phyloP scores from a whole-genome alignment of 2,113 vertebrate genomes.

The Campylorhamphus procurvoides region DNA sequence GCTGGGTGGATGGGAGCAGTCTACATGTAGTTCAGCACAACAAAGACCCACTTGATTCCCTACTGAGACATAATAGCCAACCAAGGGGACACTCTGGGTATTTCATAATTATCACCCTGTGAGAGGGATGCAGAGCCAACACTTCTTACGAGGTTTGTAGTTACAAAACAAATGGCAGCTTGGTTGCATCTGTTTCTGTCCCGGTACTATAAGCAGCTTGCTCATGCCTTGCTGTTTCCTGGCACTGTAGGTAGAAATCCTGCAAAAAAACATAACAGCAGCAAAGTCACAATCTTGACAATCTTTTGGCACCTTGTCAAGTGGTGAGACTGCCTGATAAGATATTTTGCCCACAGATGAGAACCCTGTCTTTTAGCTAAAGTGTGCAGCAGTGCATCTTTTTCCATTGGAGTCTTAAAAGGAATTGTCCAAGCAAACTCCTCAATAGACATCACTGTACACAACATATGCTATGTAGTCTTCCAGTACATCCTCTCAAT shows the following conservation, averaged over 20 bases:
- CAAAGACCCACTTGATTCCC: constrained; percentile 45
- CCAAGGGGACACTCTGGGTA: constrained; percentile 50
- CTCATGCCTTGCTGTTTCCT: background rate
- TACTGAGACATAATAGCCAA: background rate
- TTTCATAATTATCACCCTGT: background rate
- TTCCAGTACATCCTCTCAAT: background rate
- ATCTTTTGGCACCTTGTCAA: background rate
- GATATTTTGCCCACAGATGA: background rate
- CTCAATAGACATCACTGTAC: background rate
- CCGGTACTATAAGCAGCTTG: background rate
- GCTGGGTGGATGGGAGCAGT: background rate
- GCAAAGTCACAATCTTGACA: background rate
- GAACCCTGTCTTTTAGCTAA: background rate
- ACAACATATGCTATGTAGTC: background rate
- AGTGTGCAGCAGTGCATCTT: background rate
- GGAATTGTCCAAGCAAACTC: background rate
- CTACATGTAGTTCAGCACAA: constrained; percentile 37
- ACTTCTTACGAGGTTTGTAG: background rate
- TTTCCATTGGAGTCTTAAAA: background rate
- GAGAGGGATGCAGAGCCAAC: background rate
- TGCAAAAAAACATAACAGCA: background rate
- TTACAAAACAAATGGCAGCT: background rate
- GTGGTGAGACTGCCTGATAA: background rate
- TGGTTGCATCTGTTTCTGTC: background rate
- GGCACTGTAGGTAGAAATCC: background rate